A percentile compares a stretch with the other conserved stretches of the same genome.
These are phyloP conservation scores for Laticauda laticaudata DNA, from an alignment of 2,113 vertebrate species.

Conservation along the genomic window DNA sequence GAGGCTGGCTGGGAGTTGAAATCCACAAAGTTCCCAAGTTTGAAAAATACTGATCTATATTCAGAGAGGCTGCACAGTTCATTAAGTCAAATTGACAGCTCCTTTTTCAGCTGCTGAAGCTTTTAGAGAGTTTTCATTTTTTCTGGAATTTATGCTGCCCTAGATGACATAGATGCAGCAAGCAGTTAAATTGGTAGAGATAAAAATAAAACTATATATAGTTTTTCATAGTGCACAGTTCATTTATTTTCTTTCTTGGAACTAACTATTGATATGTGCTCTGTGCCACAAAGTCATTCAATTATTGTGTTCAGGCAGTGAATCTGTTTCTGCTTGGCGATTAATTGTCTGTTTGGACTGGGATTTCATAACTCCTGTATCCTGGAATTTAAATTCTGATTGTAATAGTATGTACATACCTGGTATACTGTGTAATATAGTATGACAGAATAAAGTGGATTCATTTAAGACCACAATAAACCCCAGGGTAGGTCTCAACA, in stretches of 20 bases:
- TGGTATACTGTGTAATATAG: not conserved
- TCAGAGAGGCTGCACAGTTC: not conserved
- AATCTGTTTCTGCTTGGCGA: not conserved
- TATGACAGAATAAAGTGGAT: not conserved
- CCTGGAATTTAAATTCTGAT: not conserved
- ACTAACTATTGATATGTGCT: not conserved
- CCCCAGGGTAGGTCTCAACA: not conserved
- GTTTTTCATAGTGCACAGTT: not conserved
- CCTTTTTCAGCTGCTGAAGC: not conserved
- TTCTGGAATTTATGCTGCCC: not conserved
- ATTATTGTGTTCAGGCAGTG: not conserved
- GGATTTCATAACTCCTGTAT: not conserved
- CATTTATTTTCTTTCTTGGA: not conserved
- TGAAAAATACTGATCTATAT: not conserved
- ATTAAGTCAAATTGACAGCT: not conserved
- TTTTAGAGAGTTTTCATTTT: not conserved
- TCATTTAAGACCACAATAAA: not conserved
- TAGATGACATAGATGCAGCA: not conserved
- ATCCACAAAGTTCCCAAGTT: not conserved
- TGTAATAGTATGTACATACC: too few species aligned
- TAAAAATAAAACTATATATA: not conserved
- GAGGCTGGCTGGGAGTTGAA: not conserved
- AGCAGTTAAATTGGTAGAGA: not conserved
- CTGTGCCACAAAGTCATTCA: not conserved
- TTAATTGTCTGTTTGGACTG: not conserved